Conservation (phyloP, 2,113 vertebrate species). For the Isichthys henryi region DNA sequence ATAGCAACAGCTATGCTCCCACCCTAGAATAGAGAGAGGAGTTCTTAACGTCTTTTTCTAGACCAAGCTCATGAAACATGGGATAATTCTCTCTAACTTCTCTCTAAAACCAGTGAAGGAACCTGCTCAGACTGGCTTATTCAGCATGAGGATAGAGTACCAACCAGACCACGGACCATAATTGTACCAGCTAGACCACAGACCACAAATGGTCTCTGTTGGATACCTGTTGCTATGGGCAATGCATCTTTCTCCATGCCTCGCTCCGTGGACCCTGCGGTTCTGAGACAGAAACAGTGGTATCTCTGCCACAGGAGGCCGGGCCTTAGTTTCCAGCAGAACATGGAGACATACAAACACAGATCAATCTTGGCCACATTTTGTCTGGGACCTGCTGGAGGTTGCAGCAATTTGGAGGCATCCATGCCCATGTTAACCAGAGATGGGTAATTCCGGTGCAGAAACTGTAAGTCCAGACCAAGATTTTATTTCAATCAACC, state of each 20-base stretch:
- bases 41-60: neutral
- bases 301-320: neutral
- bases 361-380: neutral
- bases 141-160: neutral
- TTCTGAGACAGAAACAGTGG: neutral
- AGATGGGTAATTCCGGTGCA: too few relatives aligned
- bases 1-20: neutral
- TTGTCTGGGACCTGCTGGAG: neutral
- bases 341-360: neutral
- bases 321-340: neutral
- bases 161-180: neutral
- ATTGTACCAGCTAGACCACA: neutral
- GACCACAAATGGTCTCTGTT: neutral
- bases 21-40: neutral
- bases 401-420: neutral
- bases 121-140: neutral
- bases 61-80: neutral
- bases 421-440: neutral
- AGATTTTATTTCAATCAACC: neutral
- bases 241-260: neutral
- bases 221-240: neutral
- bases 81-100: neutral
- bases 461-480: neutral
- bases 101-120: neutral
- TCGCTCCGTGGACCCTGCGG: neutral